Percentiles rank a stretch among this genome's conserved stretches.
phyloP scores from a whole-genome alignment of 2,113 vertebrate genomes.

The Sinocyclocheilus maitianheensis region DNA sequence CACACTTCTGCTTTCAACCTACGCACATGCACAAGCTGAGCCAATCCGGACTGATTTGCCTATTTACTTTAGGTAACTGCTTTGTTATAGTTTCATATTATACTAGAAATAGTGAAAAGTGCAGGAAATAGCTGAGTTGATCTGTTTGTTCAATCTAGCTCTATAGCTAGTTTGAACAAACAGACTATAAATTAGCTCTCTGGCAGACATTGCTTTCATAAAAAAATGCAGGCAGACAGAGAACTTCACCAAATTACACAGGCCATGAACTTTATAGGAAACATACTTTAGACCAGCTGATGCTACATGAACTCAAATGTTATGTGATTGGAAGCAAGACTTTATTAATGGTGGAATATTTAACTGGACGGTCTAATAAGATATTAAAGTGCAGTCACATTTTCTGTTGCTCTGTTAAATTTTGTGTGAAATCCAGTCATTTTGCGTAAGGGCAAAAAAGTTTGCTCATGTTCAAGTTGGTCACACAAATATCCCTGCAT shows the following conservation, averaged over 20 bases:
- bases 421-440: not conserved
- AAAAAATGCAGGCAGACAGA: not conserved
- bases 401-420: not conserved
- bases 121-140: conserved; percentile 2
- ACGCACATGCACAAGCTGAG: not conserved
- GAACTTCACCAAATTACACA: not conserved
- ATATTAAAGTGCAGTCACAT: not conserved
- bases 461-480: not conserved
- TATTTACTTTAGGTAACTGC: not conserved
- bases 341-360: not conserved
- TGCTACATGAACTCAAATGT: not conserved
- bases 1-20: not conserved
- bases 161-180: not conserved
- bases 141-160: not conserved
- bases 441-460: not conserved
- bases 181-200: conserved; percentile 5
- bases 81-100: not conserved
- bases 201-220: not conserved
- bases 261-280: conserved; percentile 19
- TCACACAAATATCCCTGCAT: not conserved
- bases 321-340: not conserved
- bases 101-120: not conserved
- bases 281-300: not conserved
- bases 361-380: not conserved
- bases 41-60: not conserved